Evolutionary conservation across 2,113 vertebrate species (phyloP), one percentile per base, ranked within the genome.

Genomic region (Marcusenius ussheri): DNA sequence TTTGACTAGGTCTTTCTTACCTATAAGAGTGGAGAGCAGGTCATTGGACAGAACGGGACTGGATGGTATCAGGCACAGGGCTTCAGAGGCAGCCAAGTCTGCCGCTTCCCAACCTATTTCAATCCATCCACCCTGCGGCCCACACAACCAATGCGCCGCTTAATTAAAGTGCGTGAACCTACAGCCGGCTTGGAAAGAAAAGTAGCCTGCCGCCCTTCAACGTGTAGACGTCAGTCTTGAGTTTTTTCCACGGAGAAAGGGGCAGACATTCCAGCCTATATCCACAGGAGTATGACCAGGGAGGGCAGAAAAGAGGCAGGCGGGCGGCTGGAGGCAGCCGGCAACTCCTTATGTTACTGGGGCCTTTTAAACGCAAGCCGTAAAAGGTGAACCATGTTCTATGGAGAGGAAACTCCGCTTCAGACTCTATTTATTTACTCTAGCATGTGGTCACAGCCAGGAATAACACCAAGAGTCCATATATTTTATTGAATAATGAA

Each of bases 401-500:
- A 45, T 21, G 42, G 39, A 62, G 77, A 45, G 77, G 80, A 89
- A 85, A 62, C 80, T 83, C 39, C 80, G 49, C 27, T 53, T 45
- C 74, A 74, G 49, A 15, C 19, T 87, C 19, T 77, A 27, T 90
- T 77, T 88, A 90, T 90, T 74, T 90, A 51, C 85, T 77, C 31
- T 50, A 53, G 31, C 85, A 88, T 50, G 70, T 10, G 51, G 56
- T 31, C 58, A 74, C 45, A 15, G 89, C 58, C 84, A 90, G 89
- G 51, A 90, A 74, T 70, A 87, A 87, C 89, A 85, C 21, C 39
- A 70, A 84, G 50, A 24, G 46, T 83, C 45, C 7, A 45, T 58
- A 89, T 89, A n/a, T 90, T 66, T 90, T 90, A 90, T 74, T 74
- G 83, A 90, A 90, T 88, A 50, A 88, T 77, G 35, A 88, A 87